phyloP scores from a whole-genome alignment of 2,888 invertebrate genomes.

The Drosophila rubida region DNA sequence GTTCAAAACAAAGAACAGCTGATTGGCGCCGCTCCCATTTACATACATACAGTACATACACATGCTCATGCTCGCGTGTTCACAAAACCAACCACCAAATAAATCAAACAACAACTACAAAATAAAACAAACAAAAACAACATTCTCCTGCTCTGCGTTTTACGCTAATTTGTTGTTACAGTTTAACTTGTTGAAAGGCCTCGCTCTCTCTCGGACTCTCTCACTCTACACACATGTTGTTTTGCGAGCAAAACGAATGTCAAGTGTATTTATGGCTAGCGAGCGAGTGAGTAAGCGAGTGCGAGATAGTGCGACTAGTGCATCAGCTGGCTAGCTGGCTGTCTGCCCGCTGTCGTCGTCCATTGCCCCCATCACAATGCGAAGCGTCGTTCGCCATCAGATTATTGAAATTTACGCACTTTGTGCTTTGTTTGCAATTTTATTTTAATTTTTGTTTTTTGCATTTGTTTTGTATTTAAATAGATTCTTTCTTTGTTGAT shows the following conservation, averaged over 20 bases:
- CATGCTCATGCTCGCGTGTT: not conserved
- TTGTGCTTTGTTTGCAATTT: constrained; percentile 45
- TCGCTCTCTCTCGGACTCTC: constrained; percentile 13
- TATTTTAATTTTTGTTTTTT: constrained; percentile 9
- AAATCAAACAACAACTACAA: constrained; percentile 30
- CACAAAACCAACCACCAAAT: constrained; percentile 40
- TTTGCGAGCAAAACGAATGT: constrained; percentile 48
- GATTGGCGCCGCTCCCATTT: constrained; percentile 40
- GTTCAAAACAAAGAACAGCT: constrained; percentile 77
- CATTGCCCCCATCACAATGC: constrained; percentile 62
- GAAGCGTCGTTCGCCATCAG: constrained; percentile 3
- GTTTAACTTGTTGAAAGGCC: constrained; percentile 65
- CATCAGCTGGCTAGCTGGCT: constrained; percentile 69
- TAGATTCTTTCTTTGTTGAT: constrained; percentile 55
- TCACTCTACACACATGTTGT: constrained; percentile 9
- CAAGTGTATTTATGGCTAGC: constrained; percentile 51
- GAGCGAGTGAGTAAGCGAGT: constrained; percentile 10
- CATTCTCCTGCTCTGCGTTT: constrained; percentile 21
- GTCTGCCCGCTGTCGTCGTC: constrained; percentile 47
- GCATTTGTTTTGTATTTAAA: constrained; percentile 27
- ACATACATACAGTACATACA: constrained; percentile 3
- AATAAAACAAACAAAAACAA: constrained; percentile 9
- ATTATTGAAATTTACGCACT: constrained; percentile 33
- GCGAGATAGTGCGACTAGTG: constrained; percentile 14
- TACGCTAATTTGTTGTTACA: constrained; percentile 38